Conservation (phyloP, 2,888 invertebrate genomes). For the Archaeoteleia sp. region DNA sequence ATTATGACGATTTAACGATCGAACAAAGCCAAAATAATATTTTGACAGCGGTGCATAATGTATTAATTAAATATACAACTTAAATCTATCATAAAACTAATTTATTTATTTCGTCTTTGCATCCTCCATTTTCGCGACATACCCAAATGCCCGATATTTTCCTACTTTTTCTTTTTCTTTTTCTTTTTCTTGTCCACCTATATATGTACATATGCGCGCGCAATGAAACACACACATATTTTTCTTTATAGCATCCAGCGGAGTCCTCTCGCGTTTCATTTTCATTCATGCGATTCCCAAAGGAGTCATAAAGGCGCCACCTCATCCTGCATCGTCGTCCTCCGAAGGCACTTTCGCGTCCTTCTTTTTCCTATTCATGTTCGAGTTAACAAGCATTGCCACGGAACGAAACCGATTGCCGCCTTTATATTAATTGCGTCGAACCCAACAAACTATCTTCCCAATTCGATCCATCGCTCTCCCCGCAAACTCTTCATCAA, state of each 20-base stretch:
- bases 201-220: slow-evolving; percentile 34
- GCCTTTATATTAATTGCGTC: slow-evolving; percentile 43
- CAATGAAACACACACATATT: slow-evolving; percentile 48
- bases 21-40: too few relatives aligned
- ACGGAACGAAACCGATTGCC: slow-evolving; percentile 40
- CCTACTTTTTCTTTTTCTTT: slow-evolving; percentile 34
- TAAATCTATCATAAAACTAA: too few relatives aligned
- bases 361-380: slow-evolving; percentile 52
- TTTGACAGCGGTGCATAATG: too few relatives aligned
- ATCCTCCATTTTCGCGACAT: too few relatives aligned
- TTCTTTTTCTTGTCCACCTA: too few relatives aligned
- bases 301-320: slow-evolving; percentile 60
- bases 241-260: slow-evolving; percentile 47
- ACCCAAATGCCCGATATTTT: slow-evolving; percentile 42
- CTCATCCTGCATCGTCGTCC: slow-evolving; percentile 58
- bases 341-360: slow-evolving; percentile 56
- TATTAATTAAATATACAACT: too few relatives aligned
- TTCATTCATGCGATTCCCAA: slow-evolving; percentile 59
- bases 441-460: too few relatives aligned
- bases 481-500: too few relatives aligned
- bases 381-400: slow-evolving; percentile 56
- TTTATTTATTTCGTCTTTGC: too few relatives aligned
- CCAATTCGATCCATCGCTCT: too few relatives aligned
- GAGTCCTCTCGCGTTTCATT: slow-evolving; percentile 61
- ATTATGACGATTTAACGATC: too few relatives aligned